A percentile compares a stretch with the other conserved stretches of the same genome.
phyloP scores from a whole-genome alignment of 2,113 vertebrate genomes.

The Mirounga angustirostris region DNA sequence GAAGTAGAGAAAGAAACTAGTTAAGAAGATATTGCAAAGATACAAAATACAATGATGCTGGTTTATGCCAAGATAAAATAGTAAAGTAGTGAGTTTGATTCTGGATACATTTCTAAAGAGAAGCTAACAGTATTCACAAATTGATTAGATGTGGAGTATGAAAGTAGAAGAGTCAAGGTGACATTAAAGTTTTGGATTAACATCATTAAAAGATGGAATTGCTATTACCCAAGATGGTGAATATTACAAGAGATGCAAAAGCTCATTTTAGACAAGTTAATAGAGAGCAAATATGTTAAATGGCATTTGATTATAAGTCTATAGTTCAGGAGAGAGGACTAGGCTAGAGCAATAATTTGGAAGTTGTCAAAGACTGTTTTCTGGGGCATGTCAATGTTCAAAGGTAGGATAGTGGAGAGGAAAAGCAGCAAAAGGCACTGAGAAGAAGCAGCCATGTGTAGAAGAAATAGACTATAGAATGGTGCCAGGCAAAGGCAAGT shows the following conservation, averaged over 20 bases:
- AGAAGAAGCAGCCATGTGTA: not conserved
- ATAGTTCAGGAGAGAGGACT: not conserved
- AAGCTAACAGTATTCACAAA: not conserved
- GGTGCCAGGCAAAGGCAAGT: not conserved
- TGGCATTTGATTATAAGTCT: not conserved
- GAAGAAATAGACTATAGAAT: not conserved
- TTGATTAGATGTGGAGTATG: not conserved
- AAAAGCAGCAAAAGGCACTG: not conserved
- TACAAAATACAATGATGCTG: not conserved
- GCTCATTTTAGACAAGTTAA: not conserved
- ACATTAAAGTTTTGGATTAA: not conserved
- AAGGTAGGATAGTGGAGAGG: not conserved
- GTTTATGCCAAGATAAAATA: not conserved
- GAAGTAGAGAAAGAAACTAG: not conserved
- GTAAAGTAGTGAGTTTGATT: not conserved
- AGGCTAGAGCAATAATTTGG: not conserved
- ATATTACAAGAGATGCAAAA: not conserved
- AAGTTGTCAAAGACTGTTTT: not conserved
- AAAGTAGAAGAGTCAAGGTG: not conserved
- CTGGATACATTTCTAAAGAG: not conserved
- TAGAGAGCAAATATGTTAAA: not conserved
- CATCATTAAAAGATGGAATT: not conserved
- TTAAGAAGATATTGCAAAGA: not conserved
- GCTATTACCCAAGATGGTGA: not conserved
- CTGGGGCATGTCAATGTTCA: not conserved